Evolutionary conservation across 30 jellyfish, hydroid and myxozoan species (phyloP).

Genomic region (Hydractinia echinata): DNA sequence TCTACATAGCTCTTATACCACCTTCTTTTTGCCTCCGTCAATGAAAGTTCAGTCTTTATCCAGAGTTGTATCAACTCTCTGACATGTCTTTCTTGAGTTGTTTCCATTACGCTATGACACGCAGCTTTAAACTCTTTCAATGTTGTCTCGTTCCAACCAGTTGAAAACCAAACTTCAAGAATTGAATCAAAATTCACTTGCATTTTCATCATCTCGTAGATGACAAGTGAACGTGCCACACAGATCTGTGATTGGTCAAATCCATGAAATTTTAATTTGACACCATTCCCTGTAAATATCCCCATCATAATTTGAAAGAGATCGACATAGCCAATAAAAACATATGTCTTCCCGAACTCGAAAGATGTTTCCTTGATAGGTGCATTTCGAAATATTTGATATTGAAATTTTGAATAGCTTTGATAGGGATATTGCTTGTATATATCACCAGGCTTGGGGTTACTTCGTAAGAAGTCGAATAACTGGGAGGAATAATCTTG

Average conservation of each 20-base stretch:
- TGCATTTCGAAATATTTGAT: neutral
- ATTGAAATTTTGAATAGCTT: neutral
- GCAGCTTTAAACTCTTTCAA: neutral
- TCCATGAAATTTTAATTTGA: neutral
- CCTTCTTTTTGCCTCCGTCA: neutral
- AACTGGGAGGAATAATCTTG: neutral
- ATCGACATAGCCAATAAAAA: slow-evolving; percentile 16
- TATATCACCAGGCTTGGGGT: slow-evolving; percentile 12
- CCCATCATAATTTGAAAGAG: slow-evolving; percentile 4
- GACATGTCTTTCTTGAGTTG: neutral
- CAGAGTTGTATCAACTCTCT: slow-evolving; percentile 1
- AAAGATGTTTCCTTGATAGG: neutral
- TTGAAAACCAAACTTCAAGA: slow-evolving; percentile 9
- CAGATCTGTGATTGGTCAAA: neutral
- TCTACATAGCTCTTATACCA: neutral
- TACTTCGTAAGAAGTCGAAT: neutral
- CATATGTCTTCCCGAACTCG: slow-evolving; percentile 2
- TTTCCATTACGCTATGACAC: slow-evolving; percentile 5
- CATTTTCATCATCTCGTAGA: slow-evolving; percentile 14
- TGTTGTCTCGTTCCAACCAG: slow-evolving; percentile 7
- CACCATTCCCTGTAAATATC: neutral
- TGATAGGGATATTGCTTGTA: neutral
- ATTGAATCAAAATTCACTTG: neutral
- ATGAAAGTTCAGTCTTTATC: neutral
- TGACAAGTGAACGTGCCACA: neutral